phyloP scores from a whole-genome alignment of 2,113 vertebrate genomes.

The Castor canadensis region DNA sequence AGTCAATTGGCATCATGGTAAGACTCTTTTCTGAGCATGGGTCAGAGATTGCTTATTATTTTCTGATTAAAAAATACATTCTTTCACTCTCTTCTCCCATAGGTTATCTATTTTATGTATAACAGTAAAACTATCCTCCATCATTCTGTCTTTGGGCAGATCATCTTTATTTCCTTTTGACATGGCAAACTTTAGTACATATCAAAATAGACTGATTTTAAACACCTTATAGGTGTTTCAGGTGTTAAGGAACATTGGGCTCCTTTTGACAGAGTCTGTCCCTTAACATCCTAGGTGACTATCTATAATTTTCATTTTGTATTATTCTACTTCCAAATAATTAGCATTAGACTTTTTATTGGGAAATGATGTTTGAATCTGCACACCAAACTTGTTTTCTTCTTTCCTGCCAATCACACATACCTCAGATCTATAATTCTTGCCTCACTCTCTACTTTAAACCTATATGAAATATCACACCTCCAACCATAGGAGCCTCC shows the following conservation, averaged over 20 bases:
- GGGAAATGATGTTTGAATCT: neutral
- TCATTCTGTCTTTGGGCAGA: neutral
- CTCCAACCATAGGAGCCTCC: too few species aligned
- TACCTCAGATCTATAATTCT: too few species aligned
- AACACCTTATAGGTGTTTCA: neutral
- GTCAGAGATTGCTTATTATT: neutral
- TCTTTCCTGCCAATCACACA: neutral
- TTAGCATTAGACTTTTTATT: neutral
- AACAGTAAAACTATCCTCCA: neutral
- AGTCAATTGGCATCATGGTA: neutral
- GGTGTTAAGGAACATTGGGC: neutral
- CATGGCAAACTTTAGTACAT: neutral
- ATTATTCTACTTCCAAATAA: neutral
- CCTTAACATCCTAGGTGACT: neutral
- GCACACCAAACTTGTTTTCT: neutral
- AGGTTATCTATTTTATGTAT: neutral
- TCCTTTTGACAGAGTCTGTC: neutral
- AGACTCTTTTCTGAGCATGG: neutral
- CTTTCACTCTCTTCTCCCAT: neutral
- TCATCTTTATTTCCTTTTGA: neutral
- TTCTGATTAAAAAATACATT: neutral
- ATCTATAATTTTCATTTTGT: neutral
- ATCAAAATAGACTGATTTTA: neutral
- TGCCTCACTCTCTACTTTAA: neutral
- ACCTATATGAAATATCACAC: neutral